phyloP scores from a whole-genome alignment of 2,797 vertebrate species.

The Heliangelus exortis region DNA sequence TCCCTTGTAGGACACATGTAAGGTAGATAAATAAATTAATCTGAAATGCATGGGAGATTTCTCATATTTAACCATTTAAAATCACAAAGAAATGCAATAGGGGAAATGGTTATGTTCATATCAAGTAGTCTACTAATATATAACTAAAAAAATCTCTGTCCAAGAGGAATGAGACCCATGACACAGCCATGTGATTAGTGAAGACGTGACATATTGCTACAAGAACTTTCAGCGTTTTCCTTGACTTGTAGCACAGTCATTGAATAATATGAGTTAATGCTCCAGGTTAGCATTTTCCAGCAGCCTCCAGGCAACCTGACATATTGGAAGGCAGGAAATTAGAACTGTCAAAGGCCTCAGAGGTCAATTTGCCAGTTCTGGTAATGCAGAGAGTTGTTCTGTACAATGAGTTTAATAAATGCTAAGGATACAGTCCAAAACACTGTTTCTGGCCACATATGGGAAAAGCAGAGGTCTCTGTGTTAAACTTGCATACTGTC shows the following conservation, averaged over 20 bases:
- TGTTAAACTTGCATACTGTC: background rate
- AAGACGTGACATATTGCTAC: fast-evolving
- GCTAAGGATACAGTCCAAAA: background rate
- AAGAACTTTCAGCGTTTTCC: background rate
- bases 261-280: background rate
- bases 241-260: fast-evolving
- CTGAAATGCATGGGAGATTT: background rate
- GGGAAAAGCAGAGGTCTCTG: background rate
- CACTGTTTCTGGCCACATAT: background rate
- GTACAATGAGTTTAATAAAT: background rate
- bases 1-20: fast-evolving
- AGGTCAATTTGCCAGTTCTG: background rate
- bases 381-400: background rate
- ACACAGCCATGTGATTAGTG: background rate
- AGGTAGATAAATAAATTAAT: background rate
- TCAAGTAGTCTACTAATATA: background rate
- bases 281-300: background rate
- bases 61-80: background rate
- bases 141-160: background rate
- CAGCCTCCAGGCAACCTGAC: background rate
- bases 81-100: background rate
- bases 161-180: background rate
- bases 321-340: background rate
- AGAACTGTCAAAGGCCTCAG: background rate
- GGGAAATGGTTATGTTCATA: background rate